Percentiles rank a stretch among this genome's conserved stretches.
Conservation (phyloP, 2,888 invertebrate genomes). For the Eupeodes luniger region DNA sequence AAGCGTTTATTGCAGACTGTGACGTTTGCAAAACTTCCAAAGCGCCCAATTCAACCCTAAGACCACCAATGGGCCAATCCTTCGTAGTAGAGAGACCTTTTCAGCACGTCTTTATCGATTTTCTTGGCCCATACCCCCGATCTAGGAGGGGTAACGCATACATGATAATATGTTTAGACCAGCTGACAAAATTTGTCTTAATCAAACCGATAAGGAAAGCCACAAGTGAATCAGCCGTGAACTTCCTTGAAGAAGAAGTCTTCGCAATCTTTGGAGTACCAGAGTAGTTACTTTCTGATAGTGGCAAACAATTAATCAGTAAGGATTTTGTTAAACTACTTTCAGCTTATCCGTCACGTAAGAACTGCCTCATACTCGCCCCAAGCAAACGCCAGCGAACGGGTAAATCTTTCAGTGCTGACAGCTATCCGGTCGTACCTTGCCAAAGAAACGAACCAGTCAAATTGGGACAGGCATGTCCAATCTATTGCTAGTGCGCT, state of each 20-base stretch:
- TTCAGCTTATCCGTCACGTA: not conserved
- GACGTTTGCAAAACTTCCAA: too few species aligned
- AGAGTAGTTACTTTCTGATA: not conserved
- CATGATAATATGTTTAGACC: too few species aligned
- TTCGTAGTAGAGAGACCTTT: too few species aligned
- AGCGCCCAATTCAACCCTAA: too few species aligned
- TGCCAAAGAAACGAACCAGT: not conserved
- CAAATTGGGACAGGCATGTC: not conserved
- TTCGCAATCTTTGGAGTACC: not conserved
- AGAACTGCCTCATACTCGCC: constrained; percentile 8
- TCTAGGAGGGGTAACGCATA: too few species aligned
- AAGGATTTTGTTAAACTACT: not conserved
- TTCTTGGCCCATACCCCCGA: too few species aligned
- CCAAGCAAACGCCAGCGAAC: not conserved
- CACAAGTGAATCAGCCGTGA: not conserved
- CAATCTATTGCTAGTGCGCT: not conserved
- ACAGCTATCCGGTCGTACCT: not conserved
- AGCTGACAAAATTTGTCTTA: too few species aligned
- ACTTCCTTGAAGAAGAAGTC: not conserved
- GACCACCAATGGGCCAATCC: too few species aligned
- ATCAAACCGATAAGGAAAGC: too few species aligned
- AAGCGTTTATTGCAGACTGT: too few species aligned
- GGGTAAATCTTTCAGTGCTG: not conserved
- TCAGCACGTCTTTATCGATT: too few species aligned
- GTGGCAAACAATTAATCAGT: not conserved